These are phyloP conservation scores for Thunnus thynnus DNA, from an alignment of 2,113 vertebrate genomes.

Conservation along the genomic window DNA sequence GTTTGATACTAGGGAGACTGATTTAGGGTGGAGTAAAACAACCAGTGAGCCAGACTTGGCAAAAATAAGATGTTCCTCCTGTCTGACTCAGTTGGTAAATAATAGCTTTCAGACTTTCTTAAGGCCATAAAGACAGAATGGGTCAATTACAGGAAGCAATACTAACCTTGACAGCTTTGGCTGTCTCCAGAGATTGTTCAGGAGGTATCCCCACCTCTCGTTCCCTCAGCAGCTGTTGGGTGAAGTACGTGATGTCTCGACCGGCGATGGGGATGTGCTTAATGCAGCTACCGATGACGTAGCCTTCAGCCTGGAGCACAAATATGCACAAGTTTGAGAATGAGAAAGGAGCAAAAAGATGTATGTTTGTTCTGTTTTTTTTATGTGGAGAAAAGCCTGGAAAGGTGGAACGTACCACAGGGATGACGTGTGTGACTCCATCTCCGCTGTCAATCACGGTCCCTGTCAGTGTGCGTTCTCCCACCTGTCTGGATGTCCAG, in stretches of 20 bases:
- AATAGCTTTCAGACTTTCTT: background rate
- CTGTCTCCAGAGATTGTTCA: constrained; percentile 98
- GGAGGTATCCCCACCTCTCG: constrained; percentile 98
- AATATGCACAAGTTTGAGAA: background rate
- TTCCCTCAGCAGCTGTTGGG: constrained; percentile 96
- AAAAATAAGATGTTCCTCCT: too few species aligned
- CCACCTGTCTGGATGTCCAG: constrained; percentile 98
- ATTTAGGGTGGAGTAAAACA: background rate
- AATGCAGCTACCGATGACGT: constrained; percentile 99
- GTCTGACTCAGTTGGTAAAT: background rate
- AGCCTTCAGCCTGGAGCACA: constrained; percentile 92
- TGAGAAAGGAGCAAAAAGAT: background rate
- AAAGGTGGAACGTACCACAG: constrained; percentile 88
- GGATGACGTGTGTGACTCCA: constrained; percentile 98
- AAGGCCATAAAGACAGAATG: too few species aligned
- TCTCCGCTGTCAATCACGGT: constrained; percentile 99
- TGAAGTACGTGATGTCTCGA: constrained; percentile 99
- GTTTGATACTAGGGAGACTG: too few species aligned
- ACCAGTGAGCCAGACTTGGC: too few species aligned
- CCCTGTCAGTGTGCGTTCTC: constrained; percentile 95
- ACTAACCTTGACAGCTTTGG: constrained; percentile 97
- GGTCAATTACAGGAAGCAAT: background rate
- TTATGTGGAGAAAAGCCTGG: too few species aligned
- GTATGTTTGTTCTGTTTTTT: too few species aligned
- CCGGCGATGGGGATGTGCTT: constrained; percentile 99